Percentiles rank a stretch among this genome's conserved stretches.
These are phyloP conservation scores for Sphyrna mokarran DNA, from an alignment of 2,113 vertebrate genomes.

Conservation along the genomic window DNA sequence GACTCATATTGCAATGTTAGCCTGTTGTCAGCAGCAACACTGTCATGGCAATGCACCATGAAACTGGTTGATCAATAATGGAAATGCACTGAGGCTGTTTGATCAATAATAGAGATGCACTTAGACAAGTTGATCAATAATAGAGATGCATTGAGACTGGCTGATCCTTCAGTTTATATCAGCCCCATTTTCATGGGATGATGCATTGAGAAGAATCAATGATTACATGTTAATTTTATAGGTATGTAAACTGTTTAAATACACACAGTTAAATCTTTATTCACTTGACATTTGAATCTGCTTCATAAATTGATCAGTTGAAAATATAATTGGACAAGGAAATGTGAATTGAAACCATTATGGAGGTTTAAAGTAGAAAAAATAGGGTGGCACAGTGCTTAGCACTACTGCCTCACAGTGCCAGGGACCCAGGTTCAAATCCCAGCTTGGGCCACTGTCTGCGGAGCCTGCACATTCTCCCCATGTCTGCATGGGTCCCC, in stretches of 20 bases:
- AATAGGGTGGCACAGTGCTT: too few species aligned
- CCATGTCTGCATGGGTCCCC: too few species aligned
- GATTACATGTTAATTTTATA: neutral
- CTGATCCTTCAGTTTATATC: slow-evolving; percentile 1
- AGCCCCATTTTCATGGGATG: neutral
- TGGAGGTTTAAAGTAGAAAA: too few species aligned
- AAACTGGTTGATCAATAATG: neutral
- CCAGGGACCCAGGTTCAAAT: too few species aligned
- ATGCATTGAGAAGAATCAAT: neutral
- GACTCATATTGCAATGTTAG: neutral
- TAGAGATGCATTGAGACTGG: neutral
- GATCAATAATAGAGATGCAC: neutral
- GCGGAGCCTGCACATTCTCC: too few species aligned
- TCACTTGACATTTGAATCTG: neutral
- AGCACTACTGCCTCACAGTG: too few species aligned
- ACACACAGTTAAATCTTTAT: neutral
- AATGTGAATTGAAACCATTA: neutral
- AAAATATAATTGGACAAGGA: neutral
- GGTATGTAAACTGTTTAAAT: neutral
- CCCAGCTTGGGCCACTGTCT: too few species aligned
- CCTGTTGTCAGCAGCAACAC: neutral
- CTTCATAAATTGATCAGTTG: neutral
- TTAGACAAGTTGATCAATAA: neutral
- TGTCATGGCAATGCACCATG: neutral
- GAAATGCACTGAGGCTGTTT: neutral